These are phyloP conservation scores for Ptychobarbus kaznakovi DNA, from an alignment of 2,797 vertebrate species.

Conservation along the genomic window DNA sequence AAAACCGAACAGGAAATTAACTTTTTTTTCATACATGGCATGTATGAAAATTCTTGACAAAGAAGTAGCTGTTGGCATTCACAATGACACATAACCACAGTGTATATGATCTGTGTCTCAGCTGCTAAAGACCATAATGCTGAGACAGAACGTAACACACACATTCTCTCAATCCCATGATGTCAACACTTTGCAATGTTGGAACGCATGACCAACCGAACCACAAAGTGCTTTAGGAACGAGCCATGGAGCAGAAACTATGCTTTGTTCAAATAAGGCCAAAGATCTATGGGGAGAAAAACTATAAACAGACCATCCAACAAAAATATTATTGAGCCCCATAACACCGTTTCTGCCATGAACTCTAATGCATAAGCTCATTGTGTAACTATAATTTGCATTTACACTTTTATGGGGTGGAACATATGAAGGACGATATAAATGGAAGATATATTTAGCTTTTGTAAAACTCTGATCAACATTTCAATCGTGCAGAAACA, in stretches of 20 bases:
- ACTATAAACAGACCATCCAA: constrained; percentile 13
- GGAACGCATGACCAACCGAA: constrained; percentile 25
- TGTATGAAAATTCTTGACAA: background rate
- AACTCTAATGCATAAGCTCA: background rate
- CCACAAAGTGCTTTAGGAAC: constrained; percentile 37
- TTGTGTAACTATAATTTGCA: background rate
- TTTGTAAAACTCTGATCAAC: background rate
- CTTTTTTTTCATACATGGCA: background rate
- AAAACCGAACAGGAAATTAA: background rate
- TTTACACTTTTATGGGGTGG: background rate
- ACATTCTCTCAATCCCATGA: constrained; percentile 42
- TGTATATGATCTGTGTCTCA: background rate
- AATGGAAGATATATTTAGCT: too few species aligned
- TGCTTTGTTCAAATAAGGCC: constrained; percentile 39
- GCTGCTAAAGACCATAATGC: constrained; percentile 2
- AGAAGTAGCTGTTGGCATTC: background rate
- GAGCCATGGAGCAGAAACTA: constrained; percentile 18
- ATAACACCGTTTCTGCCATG: background rate
- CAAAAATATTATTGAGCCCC: constrained; percentile 22
- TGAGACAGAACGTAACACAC: constrained; percentile 15
- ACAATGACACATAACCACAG: background rate
- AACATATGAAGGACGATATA: background rate
- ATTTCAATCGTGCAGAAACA: constrained; percentile 1
- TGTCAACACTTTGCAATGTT: constrained; percentile 37
- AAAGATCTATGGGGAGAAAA: constrained; percentile 9